Conservation (phyloP, 2,113 vertebrate species). For the Porphyrio hochstetteri region DNA sequence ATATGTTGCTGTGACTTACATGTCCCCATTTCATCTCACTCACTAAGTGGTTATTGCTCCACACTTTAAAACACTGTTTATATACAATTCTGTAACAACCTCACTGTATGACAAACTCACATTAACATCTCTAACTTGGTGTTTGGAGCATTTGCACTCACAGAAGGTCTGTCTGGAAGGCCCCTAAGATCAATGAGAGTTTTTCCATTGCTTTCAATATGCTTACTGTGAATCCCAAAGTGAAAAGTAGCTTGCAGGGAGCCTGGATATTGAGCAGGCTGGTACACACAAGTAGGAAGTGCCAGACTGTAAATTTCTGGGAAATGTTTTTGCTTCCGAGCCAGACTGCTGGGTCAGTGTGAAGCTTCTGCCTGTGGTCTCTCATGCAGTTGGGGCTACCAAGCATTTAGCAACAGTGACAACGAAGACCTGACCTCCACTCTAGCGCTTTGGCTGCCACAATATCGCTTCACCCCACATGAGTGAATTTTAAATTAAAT, state of each 20-base stretch:
- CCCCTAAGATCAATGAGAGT: neutral
- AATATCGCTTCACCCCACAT: neutral
- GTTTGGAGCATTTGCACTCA: slow-evolving; percentile 31
- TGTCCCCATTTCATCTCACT: slow-evolving; percentile 31
- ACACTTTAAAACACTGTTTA: slow-evolving; percentile 43
- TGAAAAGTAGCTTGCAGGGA: neutral
- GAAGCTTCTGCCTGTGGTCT: slow-evolving; percentile 24
- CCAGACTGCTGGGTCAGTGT: slow-evolving; percentile 30
- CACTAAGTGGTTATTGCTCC: neutral
- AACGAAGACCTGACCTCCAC: neutral
- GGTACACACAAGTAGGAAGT: slow-evolving; percentile 20
- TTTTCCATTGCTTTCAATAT: slow-evolving; percentile 36
- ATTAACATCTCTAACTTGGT: neutral
- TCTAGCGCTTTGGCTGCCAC: neutral
- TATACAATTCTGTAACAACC: slow-evolving; percentile 14
- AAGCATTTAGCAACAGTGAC: neutral
- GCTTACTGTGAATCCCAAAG: slow-evolving; percentile 36
- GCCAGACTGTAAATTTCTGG: slow-evolving; percentile 51
- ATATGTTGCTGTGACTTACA: slow-evolving; percentile 53
- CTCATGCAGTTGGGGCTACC: neutral
- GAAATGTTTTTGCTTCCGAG: slow-evolving; percentile 1
- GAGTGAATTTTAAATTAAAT: neutral
- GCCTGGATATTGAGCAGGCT: slow-evolving; percentile 22
- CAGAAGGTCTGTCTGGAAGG: slow-evolving; percentile 50
- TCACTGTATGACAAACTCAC: neutral